These are phyloP conservation scores for Silurus meridionalis DNA, from an alignment of 2,113 vertebrate species.

Conservation along the genomic window DNA sequence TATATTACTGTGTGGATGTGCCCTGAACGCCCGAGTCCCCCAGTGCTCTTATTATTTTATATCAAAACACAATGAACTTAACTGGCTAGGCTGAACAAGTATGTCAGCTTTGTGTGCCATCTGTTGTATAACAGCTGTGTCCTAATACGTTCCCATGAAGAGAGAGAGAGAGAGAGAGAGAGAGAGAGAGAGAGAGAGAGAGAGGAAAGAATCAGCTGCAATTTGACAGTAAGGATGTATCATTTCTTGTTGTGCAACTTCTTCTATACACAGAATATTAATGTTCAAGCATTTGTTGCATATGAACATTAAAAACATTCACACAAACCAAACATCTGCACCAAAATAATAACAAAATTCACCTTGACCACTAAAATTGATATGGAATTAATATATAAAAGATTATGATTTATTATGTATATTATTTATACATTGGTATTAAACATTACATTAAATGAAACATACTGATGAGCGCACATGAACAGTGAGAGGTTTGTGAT, in stretches of 20 bases:
- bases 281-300: neutral
- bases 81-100: neutral
- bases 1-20: slow-evolving; percentile 1
- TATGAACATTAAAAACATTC: neutral
- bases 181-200: neutral
- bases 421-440: no score
- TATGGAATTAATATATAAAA: neutral
- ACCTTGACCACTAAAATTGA: neutral
- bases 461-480: no score
- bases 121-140: slow-evolving; percentile 14
- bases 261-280: no score
- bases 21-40: neutral
- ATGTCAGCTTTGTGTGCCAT: slow-evolving; percentile 15
- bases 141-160: neutral
- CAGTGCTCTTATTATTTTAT: neutral
- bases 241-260: neutral
- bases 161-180: neutral
- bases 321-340: neutral
- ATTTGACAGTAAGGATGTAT: neutral
- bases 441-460: no score
- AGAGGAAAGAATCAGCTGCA: neutral
- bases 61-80: slow-evolving; percentile 3
- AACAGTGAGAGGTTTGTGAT: no score
- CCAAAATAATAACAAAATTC: neutral
- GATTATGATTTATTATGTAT: no score